Percentiles rank a stretch among this genome's conserved stretches.
Evolutionary conservation across 2,113 vertebrate genomes (phyloP).

Genomic region (Nibea coibor): DNA sequence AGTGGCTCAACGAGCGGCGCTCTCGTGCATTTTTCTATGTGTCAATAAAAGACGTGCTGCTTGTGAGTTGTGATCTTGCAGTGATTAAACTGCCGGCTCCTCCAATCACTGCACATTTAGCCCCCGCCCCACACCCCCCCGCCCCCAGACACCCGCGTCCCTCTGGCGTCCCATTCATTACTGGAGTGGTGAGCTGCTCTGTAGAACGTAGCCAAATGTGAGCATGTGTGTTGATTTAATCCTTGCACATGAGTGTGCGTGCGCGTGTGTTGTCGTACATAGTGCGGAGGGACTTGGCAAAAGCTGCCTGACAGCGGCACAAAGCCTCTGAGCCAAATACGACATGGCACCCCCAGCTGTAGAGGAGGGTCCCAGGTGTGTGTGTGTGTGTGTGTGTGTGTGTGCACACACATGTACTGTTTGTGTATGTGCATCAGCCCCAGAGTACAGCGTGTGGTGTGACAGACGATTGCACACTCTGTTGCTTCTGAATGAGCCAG

Average conservation of each 20-base stretch:
- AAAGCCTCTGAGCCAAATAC: slow-evolving; percentile 52
- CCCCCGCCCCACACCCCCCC: neutral
- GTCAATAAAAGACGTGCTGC: slow-evolving; percentile 42
- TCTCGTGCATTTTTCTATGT: slow-evolving; percentile 12
- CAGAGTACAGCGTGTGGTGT: slow-evolving; percentile 41
- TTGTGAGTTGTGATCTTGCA: slow-evolving; percentile 39
- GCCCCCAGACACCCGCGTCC: slow-evolving; percentile 3
- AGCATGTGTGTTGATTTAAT: slow-evolving; percentile 38
- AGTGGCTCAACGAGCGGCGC: slow-evolving; percentile 7
- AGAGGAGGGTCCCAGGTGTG: slow-evolving; percentile 62
- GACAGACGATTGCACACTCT: slow-evolving; percentile 62
- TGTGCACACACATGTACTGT: slow-evolving; percentile 34
- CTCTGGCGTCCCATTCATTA: slow-evolving; percentile 57
- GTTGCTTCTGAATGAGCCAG: slow-evolving; percentile 75
- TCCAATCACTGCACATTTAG: slow-evolving; percentile 19
- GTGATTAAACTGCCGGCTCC: slow-evolving; percentile 25
- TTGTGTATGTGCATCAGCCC: slow-evolving; percentile 27
- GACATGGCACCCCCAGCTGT: slow-evolving; percentile 58
- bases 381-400: slow-evolving; percentile 59
- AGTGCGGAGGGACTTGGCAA: slow-evolving; percentile 52
- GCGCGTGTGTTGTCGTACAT: slow-evolving; percentile 34
- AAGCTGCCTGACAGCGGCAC: slow-evolving; percentile 41
- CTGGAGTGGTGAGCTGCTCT: slow-evolving; percentile 44
- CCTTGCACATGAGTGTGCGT: slow-evolving; percentile 23
- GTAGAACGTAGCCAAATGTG: slow-evolving; percentile 43